Conservation (phyloP, 2,888 invertebrate species). For the Lypha dubia region DNA sequence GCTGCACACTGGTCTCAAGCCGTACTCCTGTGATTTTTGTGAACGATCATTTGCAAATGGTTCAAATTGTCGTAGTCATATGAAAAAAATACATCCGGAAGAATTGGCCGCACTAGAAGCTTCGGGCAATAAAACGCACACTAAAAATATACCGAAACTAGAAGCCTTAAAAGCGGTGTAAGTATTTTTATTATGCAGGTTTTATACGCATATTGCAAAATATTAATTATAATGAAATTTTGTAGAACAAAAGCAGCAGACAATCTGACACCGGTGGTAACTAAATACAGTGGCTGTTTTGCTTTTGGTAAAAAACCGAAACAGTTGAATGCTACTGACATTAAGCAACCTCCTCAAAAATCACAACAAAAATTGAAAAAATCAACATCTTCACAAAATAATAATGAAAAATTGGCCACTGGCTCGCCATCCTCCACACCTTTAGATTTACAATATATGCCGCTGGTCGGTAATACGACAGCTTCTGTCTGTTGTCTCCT, state of each 20-base stretch:
- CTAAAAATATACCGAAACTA: slow-evolving; percentile 82
- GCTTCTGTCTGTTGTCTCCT: slow-evolving; percentile 23
- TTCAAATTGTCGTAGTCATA: slow-evolving; percentile 83
- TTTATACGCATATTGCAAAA: not conserved
- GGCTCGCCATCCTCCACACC: slow-evolving; percentile 14
- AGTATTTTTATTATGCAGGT: slow-evolving; percentile 53
- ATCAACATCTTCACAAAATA: slow-evolving; percentile 58
- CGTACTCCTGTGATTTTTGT: slow-evolving; percentile 83
- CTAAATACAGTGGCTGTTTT: slow-evolving; percentile 80
- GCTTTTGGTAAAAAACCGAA: slow-evolving; percentile 81
- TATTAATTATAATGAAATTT: not conserved
- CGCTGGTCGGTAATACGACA: slow-evolving; percentile 45
- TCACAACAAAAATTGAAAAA: slow-evolving; percentile 72
- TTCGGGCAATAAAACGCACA: slow-evolving; percentile 79
- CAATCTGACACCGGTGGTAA: slow-evolving; percentile 80
- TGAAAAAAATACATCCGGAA: slow-evolving; percentile 82
- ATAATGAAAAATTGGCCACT: not conserved
- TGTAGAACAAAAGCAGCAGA: slow-evolving; percentile 79
- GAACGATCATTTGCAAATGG: slow-evolving; percentile 83
- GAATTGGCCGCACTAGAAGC: slow-evolving; percentile 83
- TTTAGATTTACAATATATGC: slow-evolving; percentile 49
- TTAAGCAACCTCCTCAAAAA: not conserved
- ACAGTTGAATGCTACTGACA: not conserved
- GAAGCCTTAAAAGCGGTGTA: slow-evolving; percentile 82
- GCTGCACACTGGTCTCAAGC: slow-evolving; percentile 82